Base-by-base conservation (phyloP, 2,113 vertebrate species). In the Ifrita kowaldi region DNA sequence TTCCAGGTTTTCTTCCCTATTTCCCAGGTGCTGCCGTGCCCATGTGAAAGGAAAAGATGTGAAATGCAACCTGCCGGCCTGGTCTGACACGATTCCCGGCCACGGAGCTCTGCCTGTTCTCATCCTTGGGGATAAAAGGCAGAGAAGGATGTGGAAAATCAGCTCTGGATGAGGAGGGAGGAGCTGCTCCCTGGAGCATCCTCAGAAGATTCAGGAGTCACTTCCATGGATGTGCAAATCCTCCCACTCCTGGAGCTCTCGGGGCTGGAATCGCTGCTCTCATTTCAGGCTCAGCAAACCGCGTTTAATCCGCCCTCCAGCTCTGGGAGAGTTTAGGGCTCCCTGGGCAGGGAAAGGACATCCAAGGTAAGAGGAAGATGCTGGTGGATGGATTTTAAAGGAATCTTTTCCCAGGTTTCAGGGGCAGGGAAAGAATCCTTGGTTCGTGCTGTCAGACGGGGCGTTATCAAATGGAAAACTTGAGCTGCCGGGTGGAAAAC, bases 201-300 rank as follows among this genome's bases (percentile, higher is more conserved):
- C 70, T 62, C 7, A 16, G 75, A 63, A 76, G 6, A 16, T 75
- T 75, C 59, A 2, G 5, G 62, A 85, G 13, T 8, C 23, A 0
- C 60, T 90, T 85, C 75, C 87, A n/a, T 6, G 42, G 60, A 22
- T 9, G n/a, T 63, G 47, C 19, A 60, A 56, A 82, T 30, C 37
- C 15, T 8, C 4, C 2, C 0, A 1, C 17, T 71, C 11, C 67
- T 9, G 62, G 59, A 47, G 60, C 62, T 63, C 75, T 39, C 0
- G 0, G 52, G 80, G 67, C 33, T 67, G 69, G 92, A 86, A 67
- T 93, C 73, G 60, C 68, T 39, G 84, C 53, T 8, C 62, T 80
- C 62, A 11, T 91, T 94, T 83, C 71, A 71, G 80, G 52, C 76
- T 92, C 83, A 24, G 83, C 47, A 23, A 94, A 83, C 75, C 69